Conservation (phyloP, 1,140 invertebrate species). For the Atta colombica region DNA sequence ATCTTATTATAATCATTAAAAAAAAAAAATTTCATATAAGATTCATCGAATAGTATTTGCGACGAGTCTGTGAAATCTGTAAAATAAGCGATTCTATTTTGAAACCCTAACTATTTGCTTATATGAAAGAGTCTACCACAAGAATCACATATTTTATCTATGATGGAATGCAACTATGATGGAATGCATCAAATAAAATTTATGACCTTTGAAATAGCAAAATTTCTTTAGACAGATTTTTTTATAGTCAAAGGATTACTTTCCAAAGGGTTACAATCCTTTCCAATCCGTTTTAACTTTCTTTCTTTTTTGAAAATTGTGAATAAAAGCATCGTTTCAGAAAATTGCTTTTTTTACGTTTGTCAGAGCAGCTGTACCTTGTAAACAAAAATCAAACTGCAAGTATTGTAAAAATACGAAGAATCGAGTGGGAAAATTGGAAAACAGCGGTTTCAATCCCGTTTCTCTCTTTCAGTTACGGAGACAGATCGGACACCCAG, state of each 20-base stretch:
- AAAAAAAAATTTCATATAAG: background rate
- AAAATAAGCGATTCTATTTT: background rate
- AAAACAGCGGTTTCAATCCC: background rate
- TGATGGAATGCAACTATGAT: too few species aligned
- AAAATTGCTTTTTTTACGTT: background rate
- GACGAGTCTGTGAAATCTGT: background rate
- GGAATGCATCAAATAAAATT: background rate
- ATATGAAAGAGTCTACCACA: background rate
- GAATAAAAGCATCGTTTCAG: background rate
- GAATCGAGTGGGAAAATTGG: background rate
- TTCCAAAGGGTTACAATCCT: background rate
- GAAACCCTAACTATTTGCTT: background rate
- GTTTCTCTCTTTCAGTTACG: background rate
- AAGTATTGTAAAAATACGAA: background rate
- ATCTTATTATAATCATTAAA: too few species aligned
- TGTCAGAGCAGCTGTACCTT: background rate
- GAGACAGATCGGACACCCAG: conserved; percentile 22
- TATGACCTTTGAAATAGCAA: background rate
- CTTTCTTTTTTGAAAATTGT: background rate
- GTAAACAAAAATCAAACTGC: background rate
- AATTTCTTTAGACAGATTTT: background rate
- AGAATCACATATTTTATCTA: too few species aligned
- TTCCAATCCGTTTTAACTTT: background rate
- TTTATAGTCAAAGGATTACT: background rate
- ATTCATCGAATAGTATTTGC: background rate